Base-by-base conservation (phyloP, 2,113 vertebrate species). In the Spilogale gracilis region DNA sequence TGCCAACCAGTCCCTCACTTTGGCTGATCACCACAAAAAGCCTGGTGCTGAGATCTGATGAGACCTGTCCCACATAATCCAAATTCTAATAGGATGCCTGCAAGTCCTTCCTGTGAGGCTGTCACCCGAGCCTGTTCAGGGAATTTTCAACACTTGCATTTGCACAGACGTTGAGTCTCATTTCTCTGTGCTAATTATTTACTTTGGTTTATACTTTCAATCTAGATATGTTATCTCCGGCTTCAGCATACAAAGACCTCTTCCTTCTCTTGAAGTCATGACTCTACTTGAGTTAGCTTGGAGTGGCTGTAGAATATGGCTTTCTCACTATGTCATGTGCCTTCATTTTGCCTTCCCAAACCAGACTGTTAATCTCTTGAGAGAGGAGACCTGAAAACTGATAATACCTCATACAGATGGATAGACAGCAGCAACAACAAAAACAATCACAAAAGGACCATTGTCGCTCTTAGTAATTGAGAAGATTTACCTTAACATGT, bases 401-500 rank as follows among this genome's bases (percentile, higher is more conserved):
- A 45, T 61, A 50, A 61, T 10, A 48, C 14, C 32, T n/a, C 30
- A 73, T 6, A 30, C 0, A 78, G 13, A 65, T 43, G 94, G n/a
- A 65, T 1, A 74, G n/a, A 61, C 1, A 21, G 9, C 11, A 12
- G 32, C 67, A 63, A 91, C 12, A 9, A 30, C 25, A 30, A 16
- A 12, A 50, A 30, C 45, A 76, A 50, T 11, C 38, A 93, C 23
- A 73, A 76, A 96, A 83, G 85, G 50, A 32, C 2, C 4, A 63
- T 58, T 69, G 45, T 85, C 95, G 45, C 56, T 93, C 32, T 94
- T 65, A 92, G 30, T 21, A 89, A 92, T 79, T n/a, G 43, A 85
- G 84, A 94, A 88, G 61, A 61, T 94, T 90, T 94, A 90, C 60
- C 92, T 85, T 88, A 73, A 87, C 92, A 56, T 8, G 78, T 81